A percentile compares a stretch with the other conserved stretches of the same genome.
phyloP scores from a whole-genome alignment of 1,140 invertebrate species.

The Penaeus chinensis region DNA sequence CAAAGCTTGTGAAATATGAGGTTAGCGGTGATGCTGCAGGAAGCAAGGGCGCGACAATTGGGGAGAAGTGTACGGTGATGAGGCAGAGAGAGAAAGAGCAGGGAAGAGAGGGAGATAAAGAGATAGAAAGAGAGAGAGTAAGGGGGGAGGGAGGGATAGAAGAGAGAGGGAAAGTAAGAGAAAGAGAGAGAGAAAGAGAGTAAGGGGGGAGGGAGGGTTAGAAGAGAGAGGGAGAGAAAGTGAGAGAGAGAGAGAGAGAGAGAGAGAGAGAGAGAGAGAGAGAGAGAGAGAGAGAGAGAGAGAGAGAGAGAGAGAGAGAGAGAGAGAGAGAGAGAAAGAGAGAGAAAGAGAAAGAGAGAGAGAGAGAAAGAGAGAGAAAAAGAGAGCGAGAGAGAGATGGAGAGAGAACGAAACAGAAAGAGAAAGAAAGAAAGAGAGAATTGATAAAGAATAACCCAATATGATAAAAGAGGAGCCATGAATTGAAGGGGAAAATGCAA shows the following conservation, averaged over 20 bases:
- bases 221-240: not conserved
- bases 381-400: not conserved
- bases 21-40: too few relatives aligned
- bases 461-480: too few relatives aligned
- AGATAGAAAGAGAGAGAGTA: not conserved
- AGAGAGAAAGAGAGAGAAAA: not conserved
- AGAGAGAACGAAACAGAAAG: not conserved
- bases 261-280: not conserved
- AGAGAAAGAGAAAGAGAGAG: not conserved
- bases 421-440: not conserved
- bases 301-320: not conserved
- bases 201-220: not conserved
- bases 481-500: too few relatives aligned
- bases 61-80: not conserved
- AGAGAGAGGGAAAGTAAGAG: not conserved
- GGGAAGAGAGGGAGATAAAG: not conserved
- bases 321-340: not conserved
- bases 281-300: not conserved
- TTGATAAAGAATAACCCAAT: too few relatives aligned
- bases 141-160: not conserved
- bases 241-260: conserved; percentile 1
- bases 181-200: not conserved
- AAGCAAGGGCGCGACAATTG: not conserved
- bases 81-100: not conserved
- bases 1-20: too few relatives aligned